Evolutionary conservation across 2,113 vertebrate species (phyloP).

Genomic region (Leptodactylus fuscus): DNA sequence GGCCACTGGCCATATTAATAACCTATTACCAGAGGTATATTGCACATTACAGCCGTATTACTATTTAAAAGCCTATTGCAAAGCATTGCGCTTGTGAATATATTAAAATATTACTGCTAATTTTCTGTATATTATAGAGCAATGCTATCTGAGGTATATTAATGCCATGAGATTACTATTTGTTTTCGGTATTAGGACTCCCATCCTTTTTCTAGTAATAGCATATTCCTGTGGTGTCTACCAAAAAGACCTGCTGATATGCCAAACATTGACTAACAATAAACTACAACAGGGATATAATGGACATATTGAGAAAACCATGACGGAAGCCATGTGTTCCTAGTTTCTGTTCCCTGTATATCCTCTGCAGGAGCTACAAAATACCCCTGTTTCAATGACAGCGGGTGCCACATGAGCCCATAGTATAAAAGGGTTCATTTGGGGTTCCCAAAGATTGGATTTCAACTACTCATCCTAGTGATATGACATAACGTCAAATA

Average conservation of each 20-base stretch:
- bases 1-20: not conserved
- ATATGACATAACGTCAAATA: no score
- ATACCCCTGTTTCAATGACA: no score
- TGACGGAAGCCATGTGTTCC: no score
- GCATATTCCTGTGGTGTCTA: not conserved
- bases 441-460: no score
- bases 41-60: not conserved
- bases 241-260: not conserved
- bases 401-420: no score
- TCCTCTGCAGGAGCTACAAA: no score
- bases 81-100: not conserved
- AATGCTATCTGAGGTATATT: not conserved
- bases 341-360: no score
- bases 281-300: not conserved
- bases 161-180: not conserved
- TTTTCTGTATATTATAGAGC: not conserved
- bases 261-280: not conserved
- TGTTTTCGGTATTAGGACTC: not conserved
- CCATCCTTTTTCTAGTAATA: not conserved
- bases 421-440: no score
- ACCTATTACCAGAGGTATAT: constrained; percentile 1
- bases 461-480: no score
- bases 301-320: not conserved
- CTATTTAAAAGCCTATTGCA: constrained; percentile 13
- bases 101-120: not conserved